A percentile compares a stretch with the other conserved stretches of the same genome.
These are phyloP conservation scores for Nebria ingens DNA, from an alignment of 1,140 invertebrate genomes.

Conservation along the genomic window DNA sequence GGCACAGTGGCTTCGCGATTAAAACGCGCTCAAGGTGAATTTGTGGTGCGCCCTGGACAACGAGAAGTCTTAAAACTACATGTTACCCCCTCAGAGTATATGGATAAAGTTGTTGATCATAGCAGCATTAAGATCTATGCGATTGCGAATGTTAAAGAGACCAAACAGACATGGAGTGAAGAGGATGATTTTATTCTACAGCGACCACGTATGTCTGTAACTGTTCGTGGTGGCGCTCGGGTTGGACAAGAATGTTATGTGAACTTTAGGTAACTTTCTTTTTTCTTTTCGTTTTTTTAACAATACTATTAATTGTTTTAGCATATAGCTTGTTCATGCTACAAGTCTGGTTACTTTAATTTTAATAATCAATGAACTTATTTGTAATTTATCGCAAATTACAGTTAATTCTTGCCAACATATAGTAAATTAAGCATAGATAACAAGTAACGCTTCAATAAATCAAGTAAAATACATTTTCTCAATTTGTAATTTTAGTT, in stretches of 20 bases:
- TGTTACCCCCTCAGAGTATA: conserved; percentile 47
- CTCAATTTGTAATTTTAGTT: conserved; percentile 41
- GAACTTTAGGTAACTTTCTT: conserved; percentile 37
- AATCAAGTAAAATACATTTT: not conserved
- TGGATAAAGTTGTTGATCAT: conserved; percentile 57
- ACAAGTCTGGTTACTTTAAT: not conserved
- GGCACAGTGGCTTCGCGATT: conserved; percentile 53
- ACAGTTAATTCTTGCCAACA: not conserved
- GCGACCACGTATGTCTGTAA: conserved; percentile 48
- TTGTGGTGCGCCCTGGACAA: conserved; percentile 42
- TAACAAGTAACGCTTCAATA: not conserved
- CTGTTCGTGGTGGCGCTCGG: conserved; percentile 28
- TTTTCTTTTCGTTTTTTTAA: conserved; percentile 28
- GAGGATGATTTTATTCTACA: conserved; percentile 57
- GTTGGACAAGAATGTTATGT: conserved; percentile 25
- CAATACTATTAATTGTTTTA: conserved; percentile 8
- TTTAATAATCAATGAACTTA: not conserved
- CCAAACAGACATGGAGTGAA: conserved; percentile 56
- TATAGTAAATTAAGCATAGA: conserved; percentile 2
- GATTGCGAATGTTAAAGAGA: conserved; percentile 55
- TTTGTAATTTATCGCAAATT: not conserved
- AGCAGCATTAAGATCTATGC: conserved; percentile 56
- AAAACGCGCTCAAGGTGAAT: conserved; percentile 49
- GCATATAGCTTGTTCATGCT: not conserved
- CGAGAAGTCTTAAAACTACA: conserved; percentile 42